Evolutionary conservation across 2,113 vertebrate species (phyloP).

Genomic region (Chascanopsetta lugubris): DNA sequence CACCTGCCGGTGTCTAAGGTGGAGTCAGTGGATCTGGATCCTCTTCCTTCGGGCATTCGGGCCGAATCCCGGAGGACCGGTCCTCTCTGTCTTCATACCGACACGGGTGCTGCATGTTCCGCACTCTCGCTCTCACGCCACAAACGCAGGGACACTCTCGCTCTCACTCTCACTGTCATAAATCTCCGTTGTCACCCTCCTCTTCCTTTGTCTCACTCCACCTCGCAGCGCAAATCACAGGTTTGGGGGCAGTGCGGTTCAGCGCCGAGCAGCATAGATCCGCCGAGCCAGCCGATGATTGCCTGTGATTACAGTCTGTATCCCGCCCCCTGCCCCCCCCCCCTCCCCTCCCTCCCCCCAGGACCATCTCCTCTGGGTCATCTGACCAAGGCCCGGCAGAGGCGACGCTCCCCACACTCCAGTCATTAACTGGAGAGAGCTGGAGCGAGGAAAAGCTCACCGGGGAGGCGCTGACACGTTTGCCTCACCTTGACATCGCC

Average conservation of each 20-base stretch:
- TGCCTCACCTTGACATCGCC: conserved; percentile 76
- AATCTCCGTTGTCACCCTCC: conserved; percentile 12
- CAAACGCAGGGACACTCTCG: not conserved
- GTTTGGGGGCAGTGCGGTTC: conserved; percentile 37
- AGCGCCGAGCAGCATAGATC: conserved; percentile 47
- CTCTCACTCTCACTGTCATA: not conserved
- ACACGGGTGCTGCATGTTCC: not conserved
- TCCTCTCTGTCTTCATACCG: not conserved
- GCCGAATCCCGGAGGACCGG: too few species aligned
- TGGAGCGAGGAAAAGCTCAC: conserved; percentile 48
- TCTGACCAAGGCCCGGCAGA: conserved; percentile 51
- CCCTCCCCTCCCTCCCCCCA: conserved; percentile 17
- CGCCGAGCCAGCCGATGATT: conserved; percentile 67
- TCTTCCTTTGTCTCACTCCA: conserved; percentile 35
- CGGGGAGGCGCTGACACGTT: conserved; percentile 63
- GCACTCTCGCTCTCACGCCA: not conserved
- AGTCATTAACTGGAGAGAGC: conserved; percentile 69
- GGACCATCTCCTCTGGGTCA: conserved; percentile 67
- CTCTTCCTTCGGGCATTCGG: too few species aligned
- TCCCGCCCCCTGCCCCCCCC: too few species aligned
- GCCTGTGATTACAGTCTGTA: conserved; percentile 75
- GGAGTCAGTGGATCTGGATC: too few species aligned
- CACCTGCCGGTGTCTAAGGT: too few species aligned
- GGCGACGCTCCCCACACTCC: conserved; percentile 48
- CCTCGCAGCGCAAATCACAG: conserved; percentile 56